Evolutionary conservation across 2,113 vertebrate species (phyloP).

Genomic region (Arothron firmamentum): DNA sequence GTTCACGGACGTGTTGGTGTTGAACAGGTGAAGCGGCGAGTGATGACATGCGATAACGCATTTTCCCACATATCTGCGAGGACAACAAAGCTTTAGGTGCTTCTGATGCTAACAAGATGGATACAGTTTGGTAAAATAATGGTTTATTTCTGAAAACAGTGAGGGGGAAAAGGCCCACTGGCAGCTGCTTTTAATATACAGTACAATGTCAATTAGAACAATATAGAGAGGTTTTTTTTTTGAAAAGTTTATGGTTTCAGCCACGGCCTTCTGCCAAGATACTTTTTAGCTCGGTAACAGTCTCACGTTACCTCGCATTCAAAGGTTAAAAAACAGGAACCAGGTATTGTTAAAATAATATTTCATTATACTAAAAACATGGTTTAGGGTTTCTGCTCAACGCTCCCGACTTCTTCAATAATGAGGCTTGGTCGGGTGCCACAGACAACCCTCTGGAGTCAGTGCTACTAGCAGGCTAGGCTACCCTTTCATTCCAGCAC

Average conservation of each 20-base stretch:
- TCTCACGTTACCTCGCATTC: constrained; percentile 2
- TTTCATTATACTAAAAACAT: too few relatives aligned
- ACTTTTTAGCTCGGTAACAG: constrained; percentile 10
- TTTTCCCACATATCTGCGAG: not conserved
- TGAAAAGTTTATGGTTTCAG: not conserved
- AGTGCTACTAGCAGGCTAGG: not conserved
- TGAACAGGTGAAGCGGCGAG: constrained; percentile 12
- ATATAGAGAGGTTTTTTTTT: too few relatives aligned
- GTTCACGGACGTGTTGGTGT: not conserved
- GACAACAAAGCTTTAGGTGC: not conserved
- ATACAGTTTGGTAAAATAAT: not conserved
- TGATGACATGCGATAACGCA: not conserved
- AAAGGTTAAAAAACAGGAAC: not conserved
- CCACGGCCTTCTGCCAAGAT: not conserved
- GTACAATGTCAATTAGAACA: not conserved
- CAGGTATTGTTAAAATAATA: too few relatives aligned
- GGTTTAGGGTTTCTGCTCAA: too few relatives aligned
- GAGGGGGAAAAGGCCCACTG: not conserved
- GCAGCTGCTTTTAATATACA: not conserved
- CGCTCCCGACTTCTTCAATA: too few relatives aligned
- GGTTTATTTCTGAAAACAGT: not conserved
- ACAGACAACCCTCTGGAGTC: too few relatives aligned
- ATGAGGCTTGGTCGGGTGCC: too few relatives aligned
- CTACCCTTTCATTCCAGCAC: constrained; percentile 41
- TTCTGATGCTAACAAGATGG: too few relatives aligned